Conservation (phyloP, 1,140 invertebrate genomes). For the Rhynchophorus ferrugineus region DNA sequence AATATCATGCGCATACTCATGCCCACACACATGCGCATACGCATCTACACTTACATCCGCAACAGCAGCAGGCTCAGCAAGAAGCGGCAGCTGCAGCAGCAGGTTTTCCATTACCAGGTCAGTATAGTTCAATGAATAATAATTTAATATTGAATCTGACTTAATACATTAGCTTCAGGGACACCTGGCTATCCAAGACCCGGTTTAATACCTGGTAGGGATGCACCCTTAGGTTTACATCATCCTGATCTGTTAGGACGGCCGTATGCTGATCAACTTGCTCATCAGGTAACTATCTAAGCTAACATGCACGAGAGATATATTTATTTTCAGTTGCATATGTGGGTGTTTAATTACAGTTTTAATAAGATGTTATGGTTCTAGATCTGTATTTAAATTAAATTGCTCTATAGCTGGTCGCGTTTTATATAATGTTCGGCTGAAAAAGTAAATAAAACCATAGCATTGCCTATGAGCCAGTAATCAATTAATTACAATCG, state of each 20-base stretch:
- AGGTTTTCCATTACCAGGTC: slow-evolving; percentile 55
- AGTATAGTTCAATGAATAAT: slow-evolving; percentile 15
- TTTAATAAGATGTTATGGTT: neutral
- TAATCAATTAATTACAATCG: too few relatives aligned
- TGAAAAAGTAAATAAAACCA: too few relatives aligned
- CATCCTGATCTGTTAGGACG: slow-evolving; percentile 69
- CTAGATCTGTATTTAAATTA: too few relatives aligned
- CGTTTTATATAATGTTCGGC: too few relatives aligned
- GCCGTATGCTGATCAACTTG: slow-evolving; percentile 75
- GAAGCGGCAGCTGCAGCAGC: slow-evolving; percentile 53
- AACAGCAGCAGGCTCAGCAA: slow-evolving; percentile 69
- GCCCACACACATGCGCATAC: slow-evolving; percentile 86
- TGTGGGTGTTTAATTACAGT: slow-evolving; percentile 4
- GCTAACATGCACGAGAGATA: neutral
- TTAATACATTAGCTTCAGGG: slow-evolving; percentile 42
- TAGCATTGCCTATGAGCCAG: too few relatives aligned
- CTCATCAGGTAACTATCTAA: slow-evolving; percentile 55
- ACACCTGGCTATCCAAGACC: slow-evolving; percentile 55
- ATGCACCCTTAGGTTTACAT: slow-evolving; percentile 53
- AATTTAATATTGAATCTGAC: neutral
- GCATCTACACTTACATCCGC: slow-evolving; percentile 80
- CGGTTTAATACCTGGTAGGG: slow-evolving; percentile 50
- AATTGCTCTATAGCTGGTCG: too few relatives aligned
- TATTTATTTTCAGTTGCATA: slow-evolving; percentile 1
- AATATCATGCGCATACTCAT: slow-evolving; percentile 76